Conservation (phyloP, 2,888 invertebrate species). For the Microchrysa polita region DNA sequence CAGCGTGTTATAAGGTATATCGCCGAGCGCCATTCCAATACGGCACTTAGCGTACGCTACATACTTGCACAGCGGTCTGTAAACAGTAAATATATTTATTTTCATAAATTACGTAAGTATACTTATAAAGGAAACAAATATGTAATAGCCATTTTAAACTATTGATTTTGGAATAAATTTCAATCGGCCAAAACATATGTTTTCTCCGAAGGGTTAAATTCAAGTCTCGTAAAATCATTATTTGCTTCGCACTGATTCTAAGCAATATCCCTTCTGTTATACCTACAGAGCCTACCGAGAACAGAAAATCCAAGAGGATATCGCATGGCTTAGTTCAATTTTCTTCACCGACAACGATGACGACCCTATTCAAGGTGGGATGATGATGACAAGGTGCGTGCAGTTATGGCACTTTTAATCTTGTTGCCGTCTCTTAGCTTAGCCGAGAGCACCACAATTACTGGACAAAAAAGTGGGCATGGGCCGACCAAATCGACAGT, state of each 20-base stretch:
- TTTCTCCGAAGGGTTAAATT: slow-evolving; percentile 28
- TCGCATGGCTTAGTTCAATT: slow-evolving; percentile 42
- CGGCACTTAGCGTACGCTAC: too few species aligned
- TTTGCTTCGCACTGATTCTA: slow-evolving; percentile 5
- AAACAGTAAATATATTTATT: too few species aligned
- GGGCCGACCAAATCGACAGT: slow-evolving; percentile 6
- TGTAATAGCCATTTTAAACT: too few species aligned
- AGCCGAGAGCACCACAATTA: neutral
- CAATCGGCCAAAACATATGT: too few species aligned
- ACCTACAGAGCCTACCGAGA: slow-evolving; percentile 23
- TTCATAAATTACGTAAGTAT: too few species aligned
- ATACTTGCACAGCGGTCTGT: too few species aligned
- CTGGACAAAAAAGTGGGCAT: slow-evolving; percentile 13
- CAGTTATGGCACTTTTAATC: slow-evolving; percentile 39
- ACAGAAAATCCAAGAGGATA: slow-evolving; percentile 40
- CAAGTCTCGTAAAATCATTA: neutral
- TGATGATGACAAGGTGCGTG: slow-evolving; percentile 43
- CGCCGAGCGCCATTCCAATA: too few species aligned
- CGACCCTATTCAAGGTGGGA: slow-evolving; percentile 24
- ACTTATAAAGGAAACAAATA: too few species aligned
- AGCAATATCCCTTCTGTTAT: slow-evolving; percentile 26
- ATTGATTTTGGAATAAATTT: too few species aligned
- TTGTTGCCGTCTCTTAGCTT: slow-evolving; percentile 20
- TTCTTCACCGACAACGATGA: slow-evolving; percentile 34
- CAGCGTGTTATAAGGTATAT: too few species aligned